Percentiles rank a stretch among this genome's conserved stretches.
Conservation (phyloP, 2,888 invertebrate genomes). For the Eristalis pertinax region DNA sequence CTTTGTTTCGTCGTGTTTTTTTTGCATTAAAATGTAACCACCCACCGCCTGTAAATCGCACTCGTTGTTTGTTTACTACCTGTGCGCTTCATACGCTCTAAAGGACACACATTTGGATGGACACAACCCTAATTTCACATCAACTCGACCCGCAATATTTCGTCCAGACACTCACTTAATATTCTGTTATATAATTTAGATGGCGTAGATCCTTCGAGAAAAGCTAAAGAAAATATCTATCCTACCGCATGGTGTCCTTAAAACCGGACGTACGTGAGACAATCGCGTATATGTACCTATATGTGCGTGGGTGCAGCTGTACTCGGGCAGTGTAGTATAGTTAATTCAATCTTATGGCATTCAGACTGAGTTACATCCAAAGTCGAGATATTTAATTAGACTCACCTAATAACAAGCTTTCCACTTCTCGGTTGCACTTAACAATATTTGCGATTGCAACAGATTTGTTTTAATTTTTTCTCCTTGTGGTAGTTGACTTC, state of each 20-base stretch:
- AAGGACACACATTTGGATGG: background rate
- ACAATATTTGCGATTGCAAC: background rate
- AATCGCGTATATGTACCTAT: background rate
- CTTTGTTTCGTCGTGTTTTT: background rate
- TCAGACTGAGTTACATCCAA: background rate
- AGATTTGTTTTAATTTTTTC: background rate
- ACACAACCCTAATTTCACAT: background rate
- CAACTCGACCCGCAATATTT: background rate
- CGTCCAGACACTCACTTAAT: background rate
- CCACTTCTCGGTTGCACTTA: background rate
- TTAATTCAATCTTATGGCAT: background rate
- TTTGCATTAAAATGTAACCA: background rate
- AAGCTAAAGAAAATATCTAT: background rate
- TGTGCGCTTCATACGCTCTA: background rate
- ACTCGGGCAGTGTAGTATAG: constrained; percentile 1
- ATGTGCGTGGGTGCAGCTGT: constrained; percentile 1
- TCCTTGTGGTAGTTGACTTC: background rate
- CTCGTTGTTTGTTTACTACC: constrained; percentile 11
- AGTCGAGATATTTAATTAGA: background rate
- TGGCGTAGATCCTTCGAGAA: background rate
- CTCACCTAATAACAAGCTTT: background rate
- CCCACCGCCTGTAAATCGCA: background rate
- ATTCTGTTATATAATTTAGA: background rate
- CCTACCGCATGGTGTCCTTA: background rate
- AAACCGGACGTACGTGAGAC: background rate